Evolutionary conservation across 2,797 vertebrate genomes (phyloP).

Genomic region (Neostethus bicornis): DNA sequence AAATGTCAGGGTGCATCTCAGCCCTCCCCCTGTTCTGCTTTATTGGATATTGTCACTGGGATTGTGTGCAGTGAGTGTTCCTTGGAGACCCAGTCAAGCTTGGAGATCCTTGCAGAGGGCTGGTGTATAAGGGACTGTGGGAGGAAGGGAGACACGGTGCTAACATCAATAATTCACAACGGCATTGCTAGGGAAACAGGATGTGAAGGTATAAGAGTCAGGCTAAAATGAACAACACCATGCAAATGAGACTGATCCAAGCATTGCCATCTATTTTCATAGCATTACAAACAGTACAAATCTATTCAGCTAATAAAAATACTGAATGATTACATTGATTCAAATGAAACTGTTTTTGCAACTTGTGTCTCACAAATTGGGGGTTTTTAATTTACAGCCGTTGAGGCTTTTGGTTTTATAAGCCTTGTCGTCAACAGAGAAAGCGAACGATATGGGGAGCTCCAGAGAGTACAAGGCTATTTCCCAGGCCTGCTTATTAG

Average conservation of each 20-base stretch:
- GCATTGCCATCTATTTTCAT: constrained; percentile 52
- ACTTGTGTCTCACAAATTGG: constrained; percentile 48
- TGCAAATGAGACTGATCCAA: constrained; percentile 62
- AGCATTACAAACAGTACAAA: constrained; percentile 53
- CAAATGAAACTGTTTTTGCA: constrained; percentile 50
- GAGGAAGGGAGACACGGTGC: constrained; percentile 59
- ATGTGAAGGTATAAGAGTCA: constrained; percentile 69
- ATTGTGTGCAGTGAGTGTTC: constrained; percentile 65
- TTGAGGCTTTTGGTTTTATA: constrained; percentile 62
- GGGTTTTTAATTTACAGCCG: constrained; percentile 73
- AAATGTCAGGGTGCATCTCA: constrained; percentile 72
- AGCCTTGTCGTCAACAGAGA: constrained; percentile 43
- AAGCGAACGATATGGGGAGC: constrained; percentile 40
- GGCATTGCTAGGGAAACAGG: constrained; percentile 76
- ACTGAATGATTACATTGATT: constrained; percentile 73
- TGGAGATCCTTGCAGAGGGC: constrained; percentile 63
- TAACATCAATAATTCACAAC: constrained; percentile 81
- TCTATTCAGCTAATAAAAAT: constrained; percentile 63
- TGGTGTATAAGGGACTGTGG: constrained; percentile 57
- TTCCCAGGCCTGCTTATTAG: constrained; percentile 73
- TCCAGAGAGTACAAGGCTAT: constrained; percentile 59
- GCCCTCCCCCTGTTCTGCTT: constrained; percentile 62
- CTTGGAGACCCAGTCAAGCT: constrained; percentile 67
- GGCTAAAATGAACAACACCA: constrained; percentile 53
- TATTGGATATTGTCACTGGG: constrained; percentile 76